Base-by-base conservation (phyloP, 2,113 vertebrate species). In the Alectura lathami region DNA sequence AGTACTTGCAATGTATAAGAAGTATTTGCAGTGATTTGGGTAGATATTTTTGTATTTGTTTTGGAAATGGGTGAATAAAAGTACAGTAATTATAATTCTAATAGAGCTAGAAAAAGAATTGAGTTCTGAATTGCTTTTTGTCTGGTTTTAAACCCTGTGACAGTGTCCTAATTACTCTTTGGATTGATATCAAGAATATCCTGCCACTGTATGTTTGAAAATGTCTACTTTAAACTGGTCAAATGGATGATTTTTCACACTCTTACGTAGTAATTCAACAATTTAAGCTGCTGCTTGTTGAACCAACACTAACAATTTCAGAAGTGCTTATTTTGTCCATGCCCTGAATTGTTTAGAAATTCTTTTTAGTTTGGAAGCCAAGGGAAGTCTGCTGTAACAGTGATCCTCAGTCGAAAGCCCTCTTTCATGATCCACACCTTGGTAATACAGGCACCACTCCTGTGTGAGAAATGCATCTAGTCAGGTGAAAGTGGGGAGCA, bases 171-270 rank as follows among this genome's bases (percentile, higher is more conserved):
- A 12, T 74, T 87, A 48, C 20, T 36, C 11, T 38, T 64, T 60
- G 11, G 38, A 45, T 45, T 45, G 5, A 32, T 45, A 50, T 32
- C 1, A 42, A 59, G 20, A 68, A 60, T 53, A 1, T 60, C 91
- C 10, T 91, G 24, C 17, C 16, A 30, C 2, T 76, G 45, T 86
- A 13, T 76, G 45, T 63, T 40, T 80, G 6, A 73, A 86, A 59
- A 30, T 7, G 1, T 43, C 11, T 4, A 3, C 29, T 79, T 82
- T 22, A 57, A 17, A 11, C 54, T 72, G 20, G 45, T 16, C 16
- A 13, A 1, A 6, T 32, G 11, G 8, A 43, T 42, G 7, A 1
- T 36, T 73, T 66, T 66, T 56, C 22, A 43, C 3, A 2, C 3
- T 57, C 50, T 84, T 69, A 16, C 9, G 40, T 64, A 34, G 43